Percentiles rank a stretch among this genome's conserved stretches.
Evolutionary conservation across 2,113 vertebrate species (phyloP).

Genomic region (Vulpes ferrilata): DNA sequence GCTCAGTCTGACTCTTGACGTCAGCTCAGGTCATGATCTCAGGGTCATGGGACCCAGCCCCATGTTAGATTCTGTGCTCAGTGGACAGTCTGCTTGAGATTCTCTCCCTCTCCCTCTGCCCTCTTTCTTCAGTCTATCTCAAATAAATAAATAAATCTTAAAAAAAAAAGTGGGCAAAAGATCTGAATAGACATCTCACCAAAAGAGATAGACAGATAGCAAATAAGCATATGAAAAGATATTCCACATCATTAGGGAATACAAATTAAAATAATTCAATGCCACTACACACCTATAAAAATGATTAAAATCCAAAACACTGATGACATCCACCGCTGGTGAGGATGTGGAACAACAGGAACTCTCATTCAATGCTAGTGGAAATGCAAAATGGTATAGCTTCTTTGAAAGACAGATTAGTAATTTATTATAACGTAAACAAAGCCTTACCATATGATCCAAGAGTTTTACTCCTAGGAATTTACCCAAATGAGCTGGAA

Average conservation of each 20-base stretch:
- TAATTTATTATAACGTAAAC: background rate
- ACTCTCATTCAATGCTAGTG: background rate
- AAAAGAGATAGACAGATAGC: background rate
- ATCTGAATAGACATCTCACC: background rate
- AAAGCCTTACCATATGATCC: background rate
- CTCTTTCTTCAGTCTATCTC: background rate
- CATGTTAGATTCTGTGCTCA: background rate
- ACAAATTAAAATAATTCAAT: background rate
- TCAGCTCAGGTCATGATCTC: background rate
- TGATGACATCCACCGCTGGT: background rate
- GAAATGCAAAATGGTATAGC: background rate
- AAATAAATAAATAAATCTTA: background rate
- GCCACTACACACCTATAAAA: background rate
- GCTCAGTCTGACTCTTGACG: background rate
- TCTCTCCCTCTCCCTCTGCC: background rate
- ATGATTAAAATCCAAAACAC: background rate
- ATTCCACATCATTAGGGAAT: background rate
- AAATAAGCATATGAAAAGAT: constrained; percentile 9
- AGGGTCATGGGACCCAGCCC: background rate
- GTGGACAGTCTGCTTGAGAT: background rate
- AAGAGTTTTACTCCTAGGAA: background rate
- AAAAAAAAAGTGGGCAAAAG: background rate
- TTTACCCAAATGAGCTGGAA: constrained; percentile 14
- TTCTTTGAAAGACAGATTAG: background rate
- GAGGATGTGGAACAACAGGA: background rate